phyloP scores from a whole-genome alignment of 2,888 invertebrate genomes.

The Celastrina argiolus region DNA sequence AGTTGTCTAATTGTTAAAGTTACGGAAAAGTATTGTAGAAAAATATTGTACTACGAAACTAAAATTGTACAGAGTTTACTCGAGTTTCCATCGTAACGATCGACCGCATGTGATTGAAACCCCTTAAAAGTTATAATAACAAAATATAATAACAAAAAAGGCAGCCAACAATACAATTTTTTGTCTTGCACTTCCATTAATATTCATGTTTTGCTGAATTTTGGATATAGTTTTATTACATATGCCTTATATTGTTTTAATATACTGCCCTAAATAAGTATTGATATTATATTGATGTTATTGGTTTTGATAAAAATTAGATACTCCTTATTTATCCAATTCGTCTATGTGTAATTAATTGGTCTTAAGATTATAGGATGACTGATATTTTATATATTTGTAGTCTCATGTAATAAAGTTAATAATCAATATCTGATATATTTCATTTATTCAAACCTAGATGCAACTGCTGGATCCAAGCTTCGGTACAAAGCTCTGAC shows the following conservation, averaged over 20 bases:
- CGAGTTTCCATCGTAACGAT: too few species aligned
- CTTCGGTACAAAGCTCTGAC: too few species aligned
- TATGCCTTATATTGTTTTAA: neutral
- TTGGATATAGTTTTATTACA: neutral
- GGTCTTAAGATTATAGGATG: slow-evolving; percentile 41
- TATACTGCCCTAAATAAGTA: neutral
- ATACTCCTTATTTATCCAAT: neutral
- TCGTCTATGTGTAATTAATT: neutral
- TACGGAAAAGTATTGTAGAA: too few species aligned
- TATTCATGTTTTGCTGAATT: neutral
- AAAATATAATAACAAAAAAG: too few species aligned
- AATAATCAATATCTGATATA: neutral
- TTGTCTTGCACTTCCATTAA: neutral
- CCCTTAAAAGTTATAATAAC: too few species aligned
- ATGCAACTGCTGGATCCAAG: neutral
- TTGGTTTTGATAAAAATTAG: neutral
- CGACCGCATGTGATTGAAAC: too few species aligned
- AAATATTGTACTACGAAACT: too few species aligned
- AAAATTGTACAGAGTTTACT: too few species aligned
- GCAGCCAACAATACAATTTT: too few species aligned
- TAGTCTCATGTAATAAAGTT: slow-evolving; percentile 42
- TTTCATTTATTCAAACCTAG: neutral
- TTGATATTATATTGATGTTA: neutral
- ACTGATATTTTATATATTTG: slow-evolving; percentile 72
- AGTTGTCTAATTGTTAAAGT: too few species aligned